phyloP scores from a whole-genome alignment of 1,140 invertebrate species.

The Drosophila tristis region DNA sequence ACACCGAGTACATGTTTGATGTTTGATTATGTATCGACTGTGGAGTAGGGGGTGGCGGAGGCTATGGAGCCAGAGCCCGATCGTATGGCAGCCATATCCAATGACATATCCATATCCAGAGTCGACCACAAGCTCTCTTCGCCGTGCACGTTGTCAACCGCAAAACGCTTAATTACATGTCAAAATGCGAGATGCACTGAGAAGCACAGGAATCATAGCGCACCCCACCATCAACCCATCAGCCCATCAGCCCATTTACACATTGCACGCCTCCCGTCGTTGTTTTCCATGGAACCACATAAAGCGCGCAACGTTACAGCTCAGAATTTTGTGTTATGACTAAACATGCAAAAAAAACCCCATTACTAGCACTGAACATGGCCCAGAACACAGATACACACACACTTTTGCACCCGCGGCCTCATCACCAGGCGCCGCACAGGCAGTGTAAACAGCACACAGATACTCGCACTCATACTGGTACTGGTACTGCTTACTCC shows the following conservation, averaged over 20 bases:
- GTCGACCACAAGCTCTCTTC: slow-evolving; percentile 40
- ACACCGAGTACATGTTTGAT: slow-evolving; percentile 17
- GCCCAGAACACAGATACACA: slow-evolving; percentile 30
- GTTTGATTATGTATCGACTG: not conserved
- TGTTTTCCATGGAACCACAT: slow-evolving; percentile 46
- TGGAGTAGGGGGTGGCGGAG: too few species aligned
- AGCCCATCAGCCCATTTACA: not conserved
- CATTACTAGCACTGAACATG: slow-evolving; percentile 42
- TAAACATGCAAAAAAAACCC: slow-evolving; percentile 60
- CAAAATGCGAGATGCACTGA: slow-evolving; percentile 62
- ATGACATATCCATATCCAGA: slow-evolving; percentile 7
- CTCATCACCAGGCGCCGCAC: slow-evolving; percentile 10
- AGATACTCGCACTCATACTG: too few species aligned
- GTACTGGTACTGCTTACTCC: too few species aligned
- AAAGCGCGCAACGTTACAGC: slow-evolving; percentile 43
- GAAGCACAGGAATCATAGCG: slow-evolving; percentile 43
- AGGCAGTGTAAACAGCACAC: slow-evolving; percentile 17
- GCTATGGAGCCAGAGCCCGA: too few species aligned
- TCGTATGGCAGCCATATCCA: slow-evolving; percentile 24
- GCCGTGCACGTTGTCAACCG: slow-evolving; percentile 45
- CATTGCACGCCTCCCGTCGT: not conserved
- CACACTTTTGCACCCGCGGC: slow-evolving; percentile 1
- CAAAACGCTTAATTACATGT: slow-evolving; percentile 65
- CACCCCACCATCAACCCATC: slow-evolving; percentile 13
- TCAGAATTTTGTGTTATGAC: slow-evolving; percentile 52